These are phyloP conservation scores for Coranthus polyacanthus DNA, from an alignment of 2,797 vertebrate species.

Conservation along the genomic window DNA sequence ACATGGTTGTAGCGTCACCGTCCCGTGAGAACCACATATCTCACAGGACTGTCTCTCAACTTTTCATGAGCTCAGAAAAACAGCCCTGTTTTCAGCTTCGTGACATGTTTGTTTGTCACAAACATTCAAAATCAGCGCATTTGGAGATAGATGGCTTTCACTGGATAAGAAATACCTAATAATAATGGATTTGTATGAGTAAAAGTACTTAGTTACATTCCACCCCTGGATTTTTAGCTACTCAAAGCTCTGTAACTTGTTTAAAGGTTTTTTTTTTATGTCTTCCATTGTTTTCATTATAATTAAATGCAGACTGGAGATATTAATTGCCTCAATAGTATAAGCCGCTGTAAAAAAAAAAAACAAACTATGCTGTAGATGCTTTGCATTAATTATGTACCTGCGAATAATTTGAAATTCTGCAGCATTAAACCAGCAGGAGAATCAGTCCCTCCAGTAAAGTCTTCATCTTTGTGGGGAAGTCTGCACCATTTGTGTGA, in stretches of 20 bases:
- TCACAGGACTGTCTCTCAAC: too few species aligned
- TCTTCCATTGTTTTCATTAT: slow-evolving; percentile 18
- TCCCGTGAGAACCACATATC: too few species aligned
- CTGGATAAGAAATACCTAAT: too few species aligned
- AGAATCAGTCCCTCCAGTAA: slow-evolving; percentile 44
- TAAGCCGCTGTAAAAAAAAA: too few species aligned
- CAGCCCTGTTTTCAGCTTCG: too few species aligned
- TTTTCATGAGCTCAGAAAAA: too few species aligned
- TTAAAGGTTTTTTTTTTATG: slow-evolving; percentile 12
- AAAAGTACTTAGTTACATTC: too few species aligned
- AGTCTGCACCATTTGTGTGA: slow-evolving; percentile 54
- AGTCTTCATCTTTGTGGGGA: slow-evolving; percentile 52
- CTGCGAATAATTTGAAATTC: slow-evolving; percentile 29
- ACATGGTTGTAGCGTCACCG: too few species aligned
- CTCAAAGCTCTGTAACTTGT: slow-evolving; percentile 7
- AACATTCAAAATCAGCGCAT: too few species aligned
- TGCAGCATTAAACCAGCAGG: slow-evolving; percentile 41
- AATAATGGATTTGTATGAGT: too few species aligned
- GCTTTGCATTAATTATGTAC: slow-evolving; percentile 25
- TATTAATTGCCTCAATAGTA: slow-evolving; percentile 2
- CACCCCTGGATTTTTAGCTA: neutral
- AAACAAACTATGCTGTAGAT: neutral
- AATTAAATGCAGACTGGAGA: slow-evolving; percentile 10
- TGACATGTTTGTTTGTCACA: too few species aligned
- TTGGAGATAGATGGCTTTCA: too few species aligned